Percentiles rank a stretch among this genome's conserved stretches.
Conservation (phyloP, 2,113 vertebrate genomes). For the Myrmecobius fasciatus region DNA sequence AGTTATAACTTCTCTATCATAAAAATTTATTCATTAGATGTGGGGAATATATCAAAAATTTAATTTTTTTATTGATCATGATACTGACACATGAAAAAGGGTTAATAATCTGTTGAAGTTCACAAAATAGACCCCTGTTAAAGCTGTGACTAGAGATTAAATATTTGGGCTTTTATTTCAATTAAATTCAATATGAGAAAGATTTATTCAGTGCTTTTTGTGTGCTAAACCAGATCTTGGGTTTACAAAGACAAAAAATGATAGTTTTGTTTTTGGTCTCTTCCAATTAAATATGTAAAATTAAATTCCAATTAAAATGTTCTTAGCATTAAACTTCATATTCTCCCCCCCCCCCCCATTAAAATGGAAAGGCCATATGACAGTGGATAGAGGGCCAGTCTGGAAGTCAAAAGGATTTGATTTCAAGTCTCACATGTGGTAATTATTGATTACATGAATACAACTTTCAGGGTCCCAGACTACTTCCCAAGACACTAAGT, state of each 20-base stretch:
- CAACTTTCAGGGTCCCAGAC: not conserved
- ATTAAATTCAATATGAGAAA: not conserved
- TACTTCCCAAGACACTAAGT: not conserved
- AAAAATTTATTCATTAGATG: conserved; percentile 23
- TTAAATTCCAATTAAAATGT: not conserved
- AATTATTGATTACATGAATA: not conserved
- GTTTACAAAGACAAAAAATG: not conserved
- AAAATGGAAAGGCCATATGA: not conserved
- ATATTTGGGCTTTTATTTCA: not conserved
- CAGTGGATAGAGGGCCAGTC: not conserved
- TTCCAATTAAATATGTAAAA: not conserved
- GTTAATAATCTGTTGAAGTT: conserved; percentile 39
- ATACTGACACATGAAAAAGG: conserved; percentile 39
- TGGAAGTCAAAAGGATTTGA: not conserved
- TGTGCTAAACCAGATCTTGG: not conserved
- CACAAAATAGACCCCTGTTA: conserved; percentile 24
- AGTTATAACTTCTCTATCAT: conserved; percentile 25
- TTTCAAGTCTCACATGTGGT: not conserved
- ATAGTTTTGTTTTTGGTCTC: not conserved
- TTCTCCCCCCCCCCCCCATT: not conserved
- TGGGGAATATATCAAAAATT: not conserved
- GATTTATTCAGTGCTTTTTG: not conserved
- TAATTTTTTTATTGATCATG: not conserved
- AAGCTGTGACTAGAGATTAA: conserved; percentile 13
- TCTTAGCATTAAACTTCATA: not conserved